Base-by-base conservation (phyloP, 1,140 invertebrate genomes). In the Patella vulgata region DNA sequence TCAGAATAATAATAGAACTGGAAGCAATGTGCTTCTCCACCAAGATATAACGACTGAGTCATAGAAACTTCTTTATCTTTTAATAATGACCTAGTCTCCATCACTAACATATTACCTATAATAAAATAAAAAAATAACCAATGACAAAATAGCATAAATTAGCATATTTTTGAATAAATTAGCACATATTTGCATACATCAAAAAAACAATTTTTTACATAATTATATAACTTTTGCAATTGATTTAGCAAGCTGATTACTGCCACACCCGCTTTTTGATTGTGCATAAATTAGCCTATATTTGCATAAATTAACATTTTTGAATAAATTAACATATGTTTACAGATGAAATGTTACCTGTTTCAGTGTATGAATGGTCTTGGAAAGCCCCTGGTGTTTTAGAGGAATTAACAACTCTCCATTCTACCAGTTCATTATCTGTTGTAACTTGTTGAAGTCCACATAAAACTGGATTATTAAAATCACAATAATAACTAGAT, bases 401-500 rank as follows among this genome's bases (percentile, higher is more conserved):
- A 9, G 59, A 57, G 6, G 59, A 48, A 46, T 74, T 69, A 23
- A 64, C 51, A 33, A 78, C 2, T 2, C 58, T 11, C 65, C 70
- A 72, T 47, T 73, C 71, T 6, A 60, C 65, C 4, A 17, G 42
- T 0, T 0, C 21, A 33, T 58, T 61, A 51, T 77, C 73, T 21
- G 42, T 23, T 1, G 66, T 66, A 23, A 56, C 30, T 51, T 78
- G 71, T n/a, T 63, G 39, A 11, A 75, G 55, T 23, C 66, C 70
- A 69, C 75, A 78, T 19, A 61, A 21, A 23, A 66, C 23, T 12
- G 59, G 65, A 47, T 72, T 69, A 33, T 73, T 66, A 63, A 78
- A 74, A 50, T 69, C 56, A 67, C 75, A 78, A 2, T 1, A 43
- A 42, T 71, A 76, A 4, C 14, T 1, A 27, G 42, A 27, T 27